Evolutionary conservation across 2,113 vertebrate genomes (phyloP).

Genomic region (Embiotoca jacksoni): DNA sequence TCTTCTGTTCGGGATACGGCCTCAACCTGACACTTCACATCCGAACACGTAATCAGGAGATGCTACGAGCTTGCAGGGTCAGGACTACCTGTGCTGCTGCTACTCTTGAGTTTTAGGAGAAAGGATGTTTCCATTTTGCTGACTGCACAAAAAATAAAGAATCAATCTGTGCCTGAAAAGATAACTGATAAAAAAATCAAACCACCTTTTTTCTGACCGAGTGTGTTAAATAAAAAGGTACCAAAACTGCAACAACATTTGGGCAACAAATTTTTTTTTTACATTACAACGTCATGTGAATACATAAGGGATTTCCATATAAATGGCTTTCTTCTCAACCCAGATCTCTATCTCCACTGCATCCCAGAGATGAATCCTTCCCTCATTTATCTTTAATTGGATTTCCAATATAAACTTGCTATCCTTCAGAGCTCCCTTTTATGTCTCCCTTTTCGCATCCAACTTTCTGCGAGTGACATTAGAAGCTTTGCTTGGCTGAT

Average conservation of each 20-base stretch:
- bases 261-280: neutral
- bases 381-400: slow-evolving; percentile 80
- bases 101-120: neutral
- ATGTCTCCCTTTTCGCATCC: slow-evolving; percentile 43
- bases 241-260: too few species aligned
- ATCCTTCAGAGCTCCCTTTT: slow-evolving; percentile 58
- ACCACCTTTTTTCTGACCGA: neutral
- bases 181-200: neutral
- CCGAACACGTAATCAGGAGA: slow-evolving; percentile 18
- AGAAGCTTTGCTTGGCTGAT: slow-evolving; percentile 55
- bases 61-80: neutral
- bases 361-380: slow-evolving; percentile 59
- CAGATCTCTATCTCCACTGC: slow-evolving; percentile 52
- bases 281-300: slow-evolving; percentile 38
- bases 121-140: neutral
- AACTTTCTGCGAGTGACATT: slow-evolving; percentile 70
- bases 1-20: slow-evolving; percentile 24
- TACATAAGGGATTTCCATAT: slow-evolving; percentile 67
- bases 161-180: neutral
- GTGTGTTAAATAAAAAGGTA: neutral
- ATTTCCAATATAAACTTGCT: slow-evolving; percentile 72
- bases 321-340: slow-evolving; percentile 57
- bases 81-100: slow-evolving; percentile 1
- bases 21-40: slow-evolving; percentile 5
- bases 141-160: neutral